Evolutionary conservation across 2,113 vertebrate genomes (phyloP).

Genomic region (Gymnogyps californianus): DNA sequence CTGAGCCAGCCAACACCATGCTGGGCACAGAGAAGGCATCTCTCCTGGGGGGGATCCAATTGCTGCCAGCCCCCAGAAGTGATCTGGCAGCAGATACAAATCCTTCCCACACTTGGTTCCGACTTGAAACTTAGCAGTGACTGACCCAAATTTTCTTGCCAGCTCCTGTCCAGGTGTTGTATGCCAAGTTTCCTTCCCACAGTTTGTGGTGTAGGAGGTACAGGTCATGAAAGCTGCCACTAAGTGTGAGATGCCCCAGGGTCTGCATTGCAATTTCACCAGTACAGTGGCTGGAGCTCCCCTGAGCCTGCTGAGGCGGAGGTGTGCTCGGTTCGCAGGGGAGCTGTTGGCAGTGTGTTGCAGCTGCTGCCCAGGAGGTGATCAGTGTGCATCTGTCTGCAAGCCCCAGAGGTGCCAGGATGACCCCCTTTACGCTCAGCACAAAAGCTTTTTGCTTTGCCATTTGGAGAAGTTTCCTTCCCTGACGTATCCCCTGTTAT

Average conservation of each 20-base stretch:
- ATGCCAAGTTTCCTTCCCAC: not conserved
- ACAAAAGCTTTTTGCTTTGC: not conserved
- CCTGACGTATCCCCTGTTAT: not conserved
- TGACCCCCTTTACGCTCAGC: not conserved
- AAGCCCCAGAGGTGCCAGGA: not conserved
- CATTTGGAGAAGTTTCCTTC: not conserved
- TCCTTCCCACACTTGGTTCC: not conserved
- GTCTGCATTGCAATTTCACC: not conserved
- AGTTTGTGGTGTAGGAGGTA: not conserved
- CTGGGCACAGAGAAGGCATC: not conserved
- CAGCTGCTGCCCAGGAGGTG: not conserved
- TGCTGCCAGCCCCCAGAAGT: not conserved
- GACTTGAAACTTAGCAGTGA: not conserved
- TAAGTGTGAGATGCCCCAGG: not conserved
- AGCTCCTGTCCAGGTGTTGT: not conserved
- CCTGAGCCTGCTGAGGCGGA: not conserved
- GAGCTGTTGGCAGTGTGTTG: not conserved
- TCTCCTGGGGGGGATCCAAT: not conserved
- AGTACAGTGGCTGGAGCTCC: not conserved
- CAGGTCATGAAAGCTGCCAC: not conserved
- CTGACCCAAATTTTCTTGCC: not conserved
- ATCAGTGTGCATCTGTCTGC: not conserved
- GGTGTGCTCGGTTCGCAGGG: not conserved
- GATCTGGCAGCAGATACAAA: not conserved
- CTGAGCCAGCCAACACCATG: not conserved